These are phyloP conservation scores for Parasteatoda lunata DNA, from an alignment of 2,888 invertebrate species.

Conservation along the genomic window DNA sequence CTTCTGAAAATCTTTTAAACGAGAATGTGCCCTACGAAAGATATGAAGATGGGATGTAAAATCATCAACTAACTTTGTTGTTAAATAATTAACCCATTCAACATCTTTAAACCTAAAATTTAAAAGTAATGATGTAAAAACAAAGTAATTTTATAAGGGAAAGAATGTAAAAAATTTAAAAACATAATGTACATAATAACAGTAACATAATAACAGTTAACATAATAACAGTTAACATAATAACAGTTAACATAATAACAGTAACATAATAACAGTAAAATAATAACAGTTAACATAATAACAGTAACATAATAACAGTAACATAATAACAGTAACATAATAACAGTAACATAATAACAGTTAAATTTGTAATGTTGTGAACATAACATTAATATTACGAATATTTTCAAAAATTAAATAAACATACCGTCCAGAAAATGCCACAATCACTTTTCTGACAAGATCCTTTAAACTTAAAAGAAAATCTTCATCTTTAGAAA, in stretches of 20 bases:
- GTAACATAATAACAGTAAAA: no score
- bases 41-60: conserved; percentile 90
- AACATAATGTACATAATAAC: no score
- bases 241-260: no score
- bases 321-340: no score
- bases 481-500: conserved; percentile 83
- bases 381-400: neutral
- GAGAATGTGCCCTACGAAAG: conserved; percentile 83
- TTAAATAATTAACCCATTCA: conserved; percentile 92
- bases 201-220: no score
- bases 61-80: conserved; percentile 90
- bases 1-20: conserved; percentile 72
- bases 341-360: no score
- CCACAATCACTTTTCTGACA: conserved; percentile 82
- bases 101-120: conserved; percentile 82
- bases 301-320: no score
- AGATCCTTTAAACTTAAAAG: conserved; percentile 81
- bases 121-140: neutral
- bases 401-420: neutral
- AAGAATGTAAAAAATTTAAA: no score
- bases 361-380: neutral
- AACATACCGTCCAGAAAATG: conserved; percentile 82
- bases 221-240: no score
- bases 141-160: no score
- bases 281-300: no score